Conservation (phyloP, 2,113 vertebrate genomes). For the Hippolais icterina region DNA sequence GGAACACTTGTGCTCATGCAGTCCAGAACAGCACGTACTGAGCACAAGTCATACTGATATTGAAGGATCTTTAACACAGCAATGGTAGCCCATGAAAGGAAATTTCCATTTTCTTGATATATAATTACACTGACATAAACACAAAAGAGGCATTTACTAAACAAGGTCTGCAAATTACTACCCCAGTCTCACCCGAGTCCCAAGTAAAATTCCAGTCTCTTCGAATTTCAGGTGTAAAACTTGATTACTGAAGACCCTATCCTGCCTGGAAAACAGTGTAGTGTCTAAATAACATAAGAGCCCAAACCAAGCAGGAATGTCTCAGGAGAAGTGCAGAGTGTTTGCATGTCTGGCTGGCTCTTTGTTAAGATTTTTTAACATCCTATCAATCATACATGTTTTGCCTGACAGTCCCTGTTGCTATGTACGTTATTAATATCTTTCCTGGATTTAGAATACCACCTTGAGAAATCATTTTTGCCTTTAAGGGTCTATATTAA, state of each 20-base stretch:
- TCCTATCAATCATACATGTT: background rate
- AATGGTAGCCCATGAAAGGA: background rate
- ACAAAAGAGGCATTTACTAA: background rate
- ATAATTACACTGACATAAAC: background rate
- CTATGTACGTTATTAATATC: background rate
- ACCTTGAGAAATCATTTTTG: background rate
- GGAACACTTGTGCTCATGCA: background rate
- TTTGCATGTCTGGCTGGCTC: background rate
- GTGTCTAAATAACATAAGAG: background rate
- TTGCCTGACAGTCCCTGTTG: background rate
- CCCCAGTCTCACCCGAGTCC: background rate
- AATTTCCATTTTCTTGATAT: background rate
- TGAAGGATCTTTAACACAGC: background rate
- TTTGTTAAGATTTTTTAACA: background rate
- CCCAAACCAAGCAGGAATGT: background rate
- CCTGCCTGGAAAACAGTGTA: background rate
- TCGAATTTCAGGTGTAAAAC: background rate
- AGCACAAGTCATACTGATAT: background rate
- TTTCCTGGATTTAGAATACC: background rate
- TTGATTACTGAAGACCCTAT: background rate
- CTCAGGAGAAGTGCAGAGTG: background rate
- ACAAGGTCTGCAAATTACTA: background rate
- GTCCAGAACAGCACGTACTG: background rate
- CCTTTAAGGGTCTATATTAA: background rate
- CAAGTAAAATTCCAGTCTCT: background rate